Conservation (phyloP, 2,888 invertebrate genomes). For the Agriopis leucophaearia region DNA sequence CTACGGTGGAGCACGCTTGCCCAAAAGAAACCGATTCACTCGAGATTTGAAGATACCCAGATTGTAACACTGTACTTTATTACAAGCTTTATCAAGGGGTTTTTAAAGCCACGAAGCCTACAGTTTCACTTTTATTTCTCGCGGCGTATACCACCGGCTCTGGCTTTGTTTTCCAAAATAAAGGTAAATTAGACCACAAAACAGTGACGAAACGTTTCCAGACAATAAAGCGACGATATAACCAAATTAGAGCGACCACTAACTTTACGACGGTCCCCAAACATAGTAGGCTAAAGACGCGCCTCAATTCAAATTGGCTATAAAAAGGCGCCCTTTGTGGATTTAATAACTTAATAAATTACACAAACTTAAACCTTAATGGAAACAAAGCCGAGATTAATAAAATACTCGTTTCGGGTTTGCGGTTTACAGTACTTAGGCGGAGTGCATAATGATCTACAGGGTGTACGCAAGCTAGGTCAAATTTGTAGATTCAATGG, state of each 20-base stretch:
- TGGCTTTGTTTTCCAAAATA: conserved; percentile 34
- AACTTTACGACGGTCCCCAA: conserved; percentile 46
- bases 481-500: no score
- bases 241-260: conserved; percentile 49
- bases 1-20: no score
- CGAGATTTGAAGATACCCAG: no score
- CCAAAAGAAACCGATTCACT: no score
- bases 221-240: conserved; percentile 47
- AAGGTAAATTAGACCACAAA: conserved; percentile 46
- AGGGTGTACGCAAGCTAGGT: not conserved
- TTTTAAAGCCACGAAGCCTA: not conserved
- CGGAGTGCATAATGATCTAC: conserved; percentile 15
- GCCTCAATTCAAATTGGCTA: conserved; percentile 49
- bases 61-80: not conserved
- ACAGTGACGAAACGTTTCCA: conserved; percentile 48
- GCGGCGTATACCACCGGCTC: not conserved
- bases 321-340: conserved; percentile 47
- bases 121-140: not conserved
- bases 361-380: conserved; percentile 43
- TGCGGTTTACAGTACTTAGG: conserved; percentile 16
- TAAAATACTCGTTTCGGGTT: conserved; percentile 30
- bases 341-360: conserved; percentile 51
- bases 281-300: conserved; percentile 42
- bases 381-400: conserved; percentile 40
- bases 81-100: not conserved